Evolutionary conservation across 2,888 invertebrate genomes (phyloP), one percentile per base, ranked within the genome.

Genomic region (Acronicta psi): DNA sequence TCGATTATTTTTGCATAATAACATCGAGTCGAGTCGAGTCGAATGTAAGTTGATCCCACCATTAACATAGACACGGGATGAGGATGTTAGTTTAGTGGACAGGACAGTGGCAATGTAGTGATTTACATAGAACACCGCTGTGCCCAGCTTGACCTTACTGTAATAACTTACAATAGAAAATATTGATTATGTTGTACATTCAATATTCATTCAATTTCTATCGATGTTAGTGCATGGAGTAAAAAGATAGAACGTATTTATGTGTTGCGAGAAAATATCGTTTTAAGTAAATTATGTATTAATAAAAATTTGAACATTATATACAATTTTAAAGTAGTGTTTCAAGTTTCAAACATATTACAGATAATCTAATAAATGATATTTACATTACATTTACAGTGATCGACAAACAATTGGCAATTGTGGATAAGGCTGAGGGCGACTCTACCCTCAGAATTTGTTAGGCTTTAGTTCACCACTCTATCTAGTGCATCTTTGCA

Each of bases 51-150:
- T 42, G 31, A 43, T 68, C 58, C 29, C 74, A 69, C 53, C 68
- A 74, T 62, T 68, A 71, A 6, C 47, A 50, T 42, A 59, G 59
- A 58, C 57, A 57, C 67, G 61, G 70, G 66, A 80, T 75, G 70
- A 63, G 77, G 70, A 69, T 65, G 69, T 75, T 73, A 38, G 54
- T 60, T 72, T 53, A 62, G 59, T 61, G 45, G 71, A 74, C 77
- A 73, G 74, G 78, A 77, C 77, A 72, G 81, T 80, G 81, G 82
- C 78, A 74, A 65, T 44, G 52, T 62, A 49, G 77, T 83, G 83
- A 86, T 85, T 86, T 84, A 86, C 77, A 75, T 64, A 76, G 82
- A 75, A 82, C 81, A 86, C 87, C 84, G 85, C 87, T 86, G 87
- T 50, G 86, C 80, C 29, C 84, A 84, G 83, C 84, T 69, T 84